Base-by-base conservation (phyloP, 1,140 invertebrate species). In the Zaprionus kolodkinae region DNA sequence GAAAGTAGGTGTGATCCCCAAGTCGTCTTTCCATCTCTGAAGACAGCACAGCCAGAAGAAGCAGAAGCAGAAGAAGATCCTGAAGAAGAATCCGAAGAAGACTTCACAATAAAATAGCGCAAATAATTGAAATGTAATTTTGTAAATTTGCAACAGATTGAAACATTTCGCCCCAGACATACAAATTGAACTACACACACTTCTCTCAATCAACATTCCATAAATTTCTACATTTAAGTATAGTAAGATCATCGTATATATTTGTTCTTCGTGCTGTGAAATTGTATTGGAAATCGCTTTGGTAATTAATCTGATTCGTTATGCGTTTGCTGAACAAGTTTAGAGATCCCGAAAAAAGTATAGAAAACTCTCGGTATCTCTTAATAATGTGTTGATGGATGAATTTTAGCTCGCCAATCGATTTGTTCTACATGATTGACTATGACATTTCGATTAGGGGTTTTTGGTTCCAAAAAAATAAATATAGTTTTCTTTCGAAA, bases 111-210 rank as follows among this genome's bases (percentile, higher is more conserved):
- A 89, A 89, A 89, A 90, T 89, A 79, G 72, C 76, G 72, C 74
- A 81, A 79, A 89, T 89, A 85, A 89, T 85, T 89, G 81, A 89
- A 85, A 89, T 89, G 85, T 81, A 90, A 88, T 90, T 89, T 88
- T 67, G 76, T 74, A 40, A 79, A 65, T 57, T 69, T 72, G 73
- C 67, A 25, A 4, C 45, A 50, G 45, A 65, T 66, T 79, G 74
- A 86, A 87, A 78, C 79, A 70, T 87, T 64, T 64, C 45, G 11
- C 43, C 15, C 70, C 21, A 21, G 21, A 67, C 52, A n/a, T 72
- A 84, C 81, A 80, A 84, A 84, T 78, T 84, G 81, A 61, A 66
- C 59, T 65, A 70, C 38, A 21, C 38, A 21, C 21, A 55, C 48
- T 57, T 45, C n/a, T 55, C 55, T 87, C 71, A 89, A 88, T 89